Conservation (phyloP, 2,888 invertebrate genomes). For the Chrysotoxum bicinctum region DNA sequence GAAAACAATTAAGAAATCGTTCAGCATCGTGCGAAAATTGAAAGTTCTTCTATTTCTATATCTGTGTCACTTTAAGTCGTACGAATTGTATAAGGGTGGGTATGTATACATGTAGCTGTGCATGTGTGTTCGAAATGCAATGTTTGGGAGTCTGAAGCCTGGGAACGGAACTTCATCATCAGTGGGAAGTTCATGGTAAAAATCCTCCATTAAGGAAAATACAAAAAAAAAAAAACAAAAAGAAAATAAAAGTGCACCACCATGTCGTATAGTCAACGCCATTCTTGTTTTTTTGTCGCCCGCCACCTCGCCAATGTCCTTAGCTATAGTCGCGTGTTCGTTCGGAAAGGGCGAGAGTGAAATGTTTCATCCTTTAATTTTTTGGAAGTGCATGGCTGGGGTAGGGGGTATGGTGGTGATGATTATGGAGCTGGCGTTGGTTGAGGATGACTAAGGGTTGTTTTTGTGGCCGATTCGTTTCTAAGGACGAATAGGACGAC, state of each 20-base stretch:
- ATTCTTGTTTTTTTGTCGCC: conserved; percentile 2
- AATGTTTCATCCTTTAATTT: conserved; percentile 30
- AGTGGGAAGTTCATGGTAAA: conserved; percentile 69
- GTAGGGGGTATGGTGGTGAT: not conserved
- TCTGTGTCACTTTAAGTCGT: conserved; percentile 60
- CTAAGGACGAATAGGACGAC: conserved; percentile 22
- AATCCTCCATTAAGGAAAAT: conserved; percentile 60
- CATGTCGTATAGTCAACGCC: conserved; percentile 21
- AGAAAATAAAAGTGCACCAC: conserved; percentile 67
- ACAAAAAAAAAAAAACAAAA: conserved; percentile 21
- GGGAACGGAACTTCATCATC: conserved; percentile 61
- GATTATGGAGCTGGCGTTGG: not conserved
- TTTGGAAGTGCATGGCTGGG: not conserved
- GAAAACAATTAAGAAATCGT: conserved; percentile 70
- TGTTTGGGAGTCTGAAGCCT: conserved; percentile 4
- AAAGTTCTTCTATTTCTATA: conserved; percentile 53
- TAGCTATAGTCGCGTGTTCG: conserved; percentile 19
- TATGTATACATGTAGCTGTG: not conserved
- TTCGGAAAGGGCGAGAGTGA: conserved; percentile 27
- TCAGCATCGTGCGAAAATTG: conserved; percentile 69
- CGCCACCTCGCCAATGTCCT: not conserved
- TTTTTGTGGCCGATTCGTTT: conserved; percentile 56
- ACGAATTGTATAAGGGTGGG: not conserved
- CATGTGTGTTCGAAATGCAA: conserved; percentile 14
- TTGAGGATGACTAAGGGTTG: conserved; percentile 51